A percentile compares a stretch with the other conserved stretches of the same genome.
Evolutionary conservation across 2,113 vertebrate species (phyloP).

Genomic region (Peromyscus californicus): DNA sequence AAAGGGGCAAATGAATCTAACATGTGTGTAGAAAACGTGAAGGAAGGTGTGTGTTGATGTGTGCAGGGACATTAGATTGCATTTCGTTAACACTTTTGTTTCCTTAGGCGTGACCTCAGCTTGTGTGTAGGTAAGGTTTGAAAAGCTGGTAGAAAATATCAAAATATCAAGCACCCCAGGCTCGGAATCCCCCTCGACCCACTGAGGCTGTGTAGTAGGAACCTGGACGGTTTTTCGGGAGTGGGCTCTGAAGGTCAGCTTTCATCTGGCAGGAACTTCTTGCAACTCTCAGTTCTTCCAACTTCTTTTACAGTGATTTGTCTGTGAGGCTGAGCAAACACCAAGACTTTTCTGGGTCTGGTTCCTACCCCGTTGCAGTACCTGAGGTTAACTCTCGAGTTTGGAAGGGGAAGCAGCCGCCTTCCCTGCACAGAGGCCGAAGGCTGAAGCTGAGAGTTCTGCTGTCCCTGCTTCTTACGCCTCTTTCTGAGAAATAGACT

Average conservation of each 20-base stretch:
- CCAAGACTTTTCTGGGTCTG: not conserved
- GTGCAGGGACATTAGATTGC: slow-evolving; percentile 60
- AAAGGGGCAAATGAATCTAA: slow-evolving; percentile 24
- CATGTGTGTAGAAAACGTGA: slow-evolving; percentile 71
- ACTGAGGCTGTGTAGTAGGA: accelerated
- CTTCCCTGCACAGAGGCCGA: not conserved
- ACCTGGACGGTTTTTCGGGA: accelerated
- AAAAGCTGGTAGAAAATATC: not conserved
- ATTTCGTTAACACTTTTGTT: slow-evolving; percentile 69
- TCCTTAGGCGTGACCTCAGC: slow-evolving; percentile 51
- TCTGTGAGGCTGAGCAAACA: not conserved
- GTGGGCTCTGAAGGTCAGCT: not conserved
- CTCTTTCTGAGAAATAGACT: not conserved
- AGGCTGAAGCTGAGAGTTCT: not conserved
- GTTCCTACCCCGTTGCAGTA: accelerated
- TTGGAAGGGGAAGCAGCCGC: not conserved
- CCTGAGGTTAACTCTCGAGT: not conserved
- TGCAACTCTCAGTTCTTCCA: not conserved
- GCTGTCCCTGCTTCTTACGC: not conserved
- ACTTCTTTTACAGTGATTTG: not conserved
- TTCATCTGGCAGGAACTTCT: not conserved
- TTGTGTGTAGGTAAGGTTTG: not conserved
- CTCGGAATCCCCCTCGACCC: accelerated
- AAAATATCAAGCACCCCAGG: accelerated
- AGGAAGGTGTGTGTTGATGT: slow-evolving; percentile 66